phyloP scores from a whole-genome alignment of 2,797 vertebrate species.

The Sebastes alutus region DNA sequence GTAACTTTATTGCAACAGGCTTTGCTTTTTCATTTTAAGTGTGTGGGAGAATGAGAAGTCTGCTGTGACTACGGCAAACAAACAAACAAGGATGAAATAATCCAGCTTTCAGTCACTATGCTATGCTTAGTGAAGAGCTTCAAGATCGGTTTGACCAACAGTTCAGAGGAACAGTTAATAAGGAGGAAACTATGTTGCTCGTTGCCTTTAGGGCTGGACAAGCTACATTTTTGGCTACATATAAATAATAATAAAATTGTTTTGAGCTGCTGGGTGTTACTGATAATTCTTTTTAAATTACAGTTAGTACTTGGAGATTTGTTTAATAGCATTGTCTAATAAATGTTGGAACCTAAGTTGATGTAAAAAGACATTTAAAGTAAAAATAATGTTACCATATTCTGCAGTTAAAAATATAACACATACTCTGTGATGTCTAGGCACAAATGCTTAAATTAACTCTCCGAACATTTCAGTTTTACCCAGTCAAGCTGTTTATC shows the following conservation, averaged over 20 bases:
- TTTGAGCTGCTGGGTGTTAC: neutral
- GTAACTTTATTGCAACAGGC: neutral
- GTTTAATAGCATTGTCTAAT: neutral
- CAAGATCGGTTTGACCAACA: neutral
- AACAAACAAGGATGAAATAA: neutral
- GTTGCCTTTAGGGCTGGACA: neutral
- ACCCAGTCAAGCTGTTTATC: neutral
- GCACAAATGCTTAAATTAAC: neutral
- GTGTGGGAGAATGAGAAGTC: neutral
- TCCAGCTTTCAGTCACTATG: neutral
- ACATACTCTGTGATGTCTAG: neutral
- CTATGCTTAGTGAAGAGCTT: neutral
- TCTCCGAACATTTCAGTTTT: neutral
- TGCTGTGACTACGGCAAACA: neutral
- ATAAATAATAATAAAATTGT: neutral
- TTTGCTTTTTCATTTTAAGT: conserved; percentile 5
- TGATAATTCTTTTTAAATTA: neutral
- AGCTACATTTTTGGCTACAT: neutral
- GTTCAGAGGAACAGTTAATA: neutral
- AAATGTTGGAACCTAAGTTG: neutral
- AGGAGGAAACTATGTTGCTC: neutral
- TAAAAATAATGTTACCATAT: neutral
- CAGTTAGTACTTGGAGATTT: neutral
- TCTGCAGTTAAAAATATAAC: neutral
- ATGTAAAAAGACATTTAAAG: neutral